These are phyloP conservation scores for Nesospiza acunhae DNA, from an alignment of 2,113 vertebrate genomes.

Conservation along the genomic window DNA sequence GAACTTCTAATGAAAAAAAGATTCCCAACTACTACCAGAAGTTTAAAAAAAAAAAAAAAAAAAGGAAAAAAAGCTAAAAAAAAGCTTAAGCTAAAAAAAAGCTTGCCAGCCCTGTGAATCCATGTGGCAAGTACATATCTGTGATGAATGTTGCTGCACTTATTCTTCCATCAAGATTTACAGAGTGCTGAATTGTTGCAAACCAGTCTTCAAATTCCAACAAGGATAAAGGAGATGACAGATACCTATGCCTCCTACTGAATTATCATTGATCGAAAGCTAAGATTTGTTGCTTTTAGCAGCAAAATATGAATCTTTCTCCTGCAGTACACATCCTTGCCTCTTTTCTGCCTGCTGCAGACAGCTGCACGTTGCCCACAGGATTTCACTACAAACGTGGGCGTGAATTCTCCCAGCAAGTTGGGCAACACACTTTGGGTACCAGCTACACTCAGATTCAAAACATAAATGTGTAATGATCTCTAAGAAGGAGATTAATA, in stretches of 20 bases:
- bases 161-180: background rate
- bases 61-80: background rate
- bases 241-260: background rate
- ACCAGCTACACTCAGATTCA: background rate
- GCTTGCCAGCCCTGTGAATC: background rate
- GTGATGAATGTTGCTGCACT: background rate
- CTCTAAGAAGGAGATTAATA: background rate
- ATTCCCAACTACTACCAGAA: background rate
- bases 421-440: background rate
- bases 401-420: background rate
- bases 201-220: background rate
- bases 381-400: background rate
- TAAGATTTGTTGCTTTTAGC: background rate
- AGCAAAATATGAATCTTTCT: background rate
- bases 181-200: background rate
- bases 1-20: background rate
- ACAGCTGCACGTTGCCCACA: background rate
- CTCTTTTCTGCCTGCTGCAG: background rate
- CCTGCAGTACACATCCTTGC: background rate
- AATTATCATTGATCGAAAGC: background rate
- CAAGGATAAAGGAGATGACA: background rate
- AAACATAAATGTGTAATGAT: background rate
- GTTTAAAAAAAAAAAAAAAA: background rate
- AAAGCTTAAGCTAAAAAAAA: too few relatives aligned
- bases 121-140: background rate